Evolutionary conservation across 2,888 invertebrate species (phyloP), one percentile per base, ranked within the genome.

Genomic region (Litoditis marina): DNA sequence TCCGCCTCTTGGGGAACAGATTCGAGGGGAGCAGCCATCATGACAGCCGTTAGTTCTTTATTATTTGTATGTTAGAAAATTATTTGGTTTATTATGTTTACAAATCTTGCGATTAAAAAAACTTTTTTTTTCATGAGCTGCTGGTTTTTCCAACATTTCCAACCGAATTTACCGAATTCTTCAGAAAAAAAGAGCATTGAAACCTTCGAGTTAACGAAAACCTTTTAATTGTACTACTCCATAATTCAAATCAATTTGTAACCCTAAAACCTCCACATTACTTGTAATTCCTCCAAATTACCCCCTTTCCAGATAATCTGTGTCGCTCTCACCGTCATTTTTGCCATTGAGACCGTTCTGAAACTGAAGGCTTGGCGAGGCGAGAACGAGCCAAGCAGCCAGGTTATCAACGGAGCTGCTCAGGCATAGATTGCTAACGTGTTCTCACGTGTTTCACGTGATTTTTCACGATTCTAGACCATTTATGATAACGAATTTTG

Each of bases 321-420:
- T 52, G 75, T 81, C 31, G 79, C 78, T 2, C 62, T 81, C 50
- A 78, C 78, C n/a, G 76, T 79, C 3, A 59, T 81, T 32, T 81
- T 79, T 64, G 82, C 75, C 34, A 75, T 80, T 36, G 81, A 81
- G 64, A 78, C 81, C 7, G 63, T 82, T 51, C 51, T 78, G 28
- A 82, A 82, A 52, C 69, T 78, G 66, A 79, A 76, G 68, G 77
- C 76, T 13, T 81, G 81, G 81, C 68, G 71, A 59, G 81, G 81
- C 42, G 81, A 81, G 55, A 76, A 80, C 64, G 73, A 70, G 46
- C 71, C 73, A 36, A 63, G 63, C 51, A 53, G 30, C 32, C 47
- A 47, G 27, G 61, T 61, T 16, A 61, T 61, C 47, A 47, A 49
- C 46, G 39, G 44, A 44, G 44, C 44, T 5, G 25, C 44, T 44